Conservation (phyloP, 2,797 vertebrate genomes). For the Prionace glauca region DNA sequence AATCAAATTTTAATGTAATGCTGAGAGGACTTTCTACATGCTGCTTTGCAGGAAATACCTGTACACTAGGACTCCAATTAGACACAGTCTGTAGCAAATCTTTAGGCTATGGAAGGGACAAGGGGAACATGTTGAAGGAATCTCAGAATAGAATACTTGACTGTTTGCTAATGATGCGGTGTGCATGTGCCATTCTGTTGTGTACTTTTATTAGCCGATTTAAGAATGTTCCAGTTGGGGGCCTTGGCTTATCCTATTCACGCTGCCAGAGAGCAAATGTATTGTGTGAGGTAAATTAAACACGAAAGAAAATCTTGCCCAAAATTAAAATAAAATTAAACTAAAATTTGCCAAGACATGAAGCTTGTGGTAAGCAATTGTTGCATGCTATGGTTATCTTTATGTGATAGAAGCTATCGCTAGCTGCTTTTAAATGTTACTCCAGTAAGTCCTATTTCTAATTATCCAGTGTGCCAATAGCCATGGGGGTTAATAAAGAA, state of each 20-base stretch:
- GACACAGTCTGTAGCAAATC: neutral
- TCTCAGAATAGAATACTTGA: neutral
- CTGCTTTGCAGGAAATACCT: neutral
- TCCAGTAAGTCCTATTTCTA: neutral
- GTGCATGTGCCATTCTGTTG: neutral
- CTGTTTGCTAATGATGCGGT: neutral
- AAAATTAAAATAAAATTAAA: neutral
- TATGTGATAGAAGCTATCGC: neutral
- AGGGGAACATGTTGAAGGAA: neutral
- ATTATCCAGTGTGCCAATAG: neutral
- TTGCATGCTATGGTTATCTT: neutral
- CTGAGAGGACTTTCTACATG: neutral
- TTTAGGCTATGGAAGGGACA: neutral
- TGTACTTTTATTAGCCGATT: neutral
- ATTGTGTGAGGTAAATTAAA: neutral
- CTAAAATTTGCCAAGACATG: too few species aligned
- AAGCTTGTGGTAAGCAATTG: neutral
- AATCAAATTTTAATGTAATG: slow-evolving; percentile 26
- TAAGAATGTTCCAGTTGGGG: neutral
- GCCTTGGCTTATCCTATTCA: neutral
- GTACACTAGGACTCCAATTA: neutral
- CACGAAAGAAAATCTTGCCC: neutral
- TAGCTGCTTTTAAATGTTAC: neutral
- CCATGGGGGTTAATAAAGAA: neutral
- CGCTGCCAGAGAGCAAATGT: neutral